Base-by-base conservation (phyloP, 2,797 vertebrate species). In the Acrossocheilus wenchowensis region DNA sequence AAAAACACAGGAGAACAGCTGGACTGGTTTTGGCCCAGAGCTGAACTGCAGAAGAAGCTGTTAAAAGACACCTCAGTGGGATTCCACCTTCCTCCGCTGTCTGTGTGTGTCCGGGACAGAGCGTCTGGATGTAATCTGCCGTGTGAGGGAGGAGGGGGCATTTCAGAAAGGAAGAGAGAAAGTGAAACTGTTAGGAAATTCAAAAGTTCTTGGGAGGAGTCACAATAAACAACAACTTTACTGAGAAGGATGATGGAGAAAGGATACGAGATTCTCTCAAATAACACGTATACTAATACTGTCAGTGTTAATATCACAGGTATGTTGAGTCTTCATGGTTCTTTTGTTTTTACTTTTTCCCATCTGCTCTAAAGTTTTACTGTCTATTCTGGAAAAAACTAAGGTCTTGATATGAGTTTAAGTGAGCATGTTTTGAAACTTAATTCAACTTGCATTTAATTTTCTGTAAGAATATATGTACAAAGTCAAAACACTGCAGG, bases 241-340 rank as follows among this genome's bases (percentile, higher is more conserved):
- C 87, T 90, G 69, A 71, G 83, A 23, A 87, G 64, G 62, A 86
- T 84, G 41, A 94, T 93, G 92, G 90, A 90, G 79, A 93, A 86
- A 57, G 50, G 79, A 66, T 93, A 89, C 85, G 89, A 90, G 77
- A 81, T 85, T 80, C 90, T 93, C 81, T 92, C 92, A 89, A 78
- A 87, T 81, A 71, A 90, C 69, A 30, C 39, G 23, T 82, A 87
- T 78, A 71, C 90, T 89, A 74, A 85, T 23, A 72, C 87, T 3
- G 88, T 85, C 89, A 91, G 48, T 86, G 83, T 89, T 86, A 75
- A 90, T 1, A 81, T 88, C 68, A 85, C 85, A 39, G 94, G 94
- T 95, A 92, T 54, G 94, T 94, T 2, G 30, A 54, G 57, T 66
- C 68, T 77, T 72, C 36, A 2, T 48, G 19, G 11, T 57, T 84